phyloP scores from a whole-genome alignment of 2,888 invertebrate genomes.

The Holacanthella duospinosa region DNA sequence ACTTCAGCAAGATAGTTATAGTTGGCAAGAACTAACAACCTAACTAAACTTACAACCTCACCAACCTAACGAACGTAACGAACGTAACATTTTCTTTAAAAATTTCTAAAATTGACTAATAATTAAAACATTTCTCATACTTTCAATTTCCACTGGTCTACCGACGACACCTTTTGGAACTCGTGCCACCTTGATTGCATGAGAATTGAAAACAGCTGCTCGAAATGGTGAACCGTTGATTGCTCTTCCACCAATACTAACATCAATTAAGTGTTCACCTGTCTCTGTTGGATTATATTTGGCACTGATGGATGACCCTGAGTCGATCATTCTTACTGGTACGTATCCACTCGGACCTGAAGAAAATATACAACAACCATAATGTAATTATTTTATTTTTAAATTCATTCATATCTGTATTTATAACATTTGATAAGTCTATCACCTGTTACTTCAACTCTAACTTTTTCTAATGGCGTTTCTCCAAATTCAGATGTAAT shows the following conservation, averaged over 20 bases:
- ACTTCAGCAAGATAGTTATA: too few relatives aligned
- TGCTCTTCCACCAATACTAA: conserved; percentile 42
- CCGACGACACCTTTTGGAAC: conserved; percentile 80
- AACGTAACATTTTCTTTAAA: conserved; percentile 6
- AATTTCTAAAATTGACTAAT: conserved; percentile 6
- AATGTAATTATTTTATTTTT: not conserved
- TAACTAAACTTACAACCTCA: not conserved
- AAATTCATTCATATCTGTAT: not conserved
- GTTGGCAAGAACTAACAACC: too few relatives aligned
- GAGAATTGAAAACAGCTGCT: conserved; percentile 37
- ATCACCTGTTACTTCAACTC: conserved; percentile 46
- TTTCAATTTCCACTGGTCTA: conserved; percentile 89
- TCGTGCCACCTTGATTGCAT: conserved; percentile 53
- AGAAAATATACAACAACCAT: conserved; percentile 4
- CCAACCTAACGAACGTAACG: not conserved
- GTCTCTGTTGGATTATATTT: conserved; percentile 49
- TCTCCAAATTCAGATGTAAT: conserved; percentile 44
- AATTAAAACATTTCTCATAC: conserved; percentile 50
- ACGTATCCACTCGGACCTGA: conserved; percentile 33
- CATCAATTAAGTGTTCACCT: conserved; percentile 49
- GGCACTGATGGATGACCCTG: conserved; percentile 40
- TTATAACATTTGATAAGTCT: not conserved
- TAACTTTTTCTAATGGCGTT: conserved; percentile 39
- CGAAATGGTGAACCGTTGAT: conserved; percentile 43
- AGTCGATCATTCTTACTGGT: conserved; percentile 33